Evolutionary conservation across 2,888 invertebrate species (phyloP).

Genomic region (Tortrix viridana): DNA sequence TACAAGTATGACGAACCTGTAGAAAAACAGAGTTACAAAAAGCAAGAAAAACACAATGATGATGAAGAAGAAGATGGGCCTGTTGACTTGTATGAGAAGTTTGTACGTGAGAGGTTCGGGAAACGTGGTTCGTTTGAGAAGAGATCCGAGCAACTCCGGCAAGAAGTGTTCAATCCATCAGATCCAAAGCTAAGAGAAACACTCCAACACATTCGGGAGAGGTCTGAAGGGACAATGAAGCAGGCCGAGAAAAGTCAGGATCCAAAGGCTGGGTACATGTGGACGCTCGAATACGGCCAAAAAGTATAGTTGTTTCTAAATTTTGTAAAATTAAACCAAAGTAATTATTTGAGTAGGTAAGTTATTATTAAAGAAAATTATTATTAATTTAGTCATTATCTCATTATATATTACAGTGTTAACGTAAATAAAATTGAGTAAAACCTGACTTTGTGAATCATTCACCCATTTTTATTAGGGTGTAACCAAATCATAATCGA

Average conservation of each 20-base stretch:
- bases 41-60: slow-evolving; percentile 46
- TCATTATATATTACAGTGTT: too few species aligned
- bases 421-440: too few species aligned
- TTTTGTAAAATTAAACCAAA: slow-evolving; percentile 2
- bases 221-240: slow-evolving; percentile 66
- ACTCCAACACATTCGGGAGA: slow-evolving; percentile 68
- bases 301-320: slow-evolving; percentile 50
- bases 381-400: not conserved
- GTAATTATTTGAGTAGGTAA: not conserved
- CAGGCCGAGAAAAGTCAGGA: slow-evolving; percentile 72
- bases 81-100: slow-evolving; percentile 76
- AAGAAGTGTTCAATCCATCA: slow-evolving; percentile 47
- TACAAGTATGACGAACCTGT: slow-evolving; percentile 34
- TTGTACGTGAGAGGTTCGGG: slow-evolving; percentile 76
- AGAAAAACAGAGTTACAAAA: slow-evolving; percentile 54
- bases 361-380: slow-evolving; percentile 11
- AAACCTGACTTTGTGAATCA: too few species aligned
- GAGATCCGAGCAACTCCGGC: slow-evolving; percentile 61
- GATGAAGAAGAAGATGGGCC: slow-evolving; percentile 55
- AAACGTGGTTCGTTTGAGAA: slow-evolving; percentile 66
- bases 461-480: too few species aligned
- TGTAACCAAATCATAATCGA: too few species aligned
- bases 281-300: slow-evolving; percentile 81
- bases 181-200: slow-evolving; percentile 64
- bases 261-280: slow-evolving; percentile 78